Evolutionary conservation across 2,888 invertebrate species (phyloP), one percentile per base, ranked within the genome.

Genomic region (Apocheima hispidaria): DNA sequence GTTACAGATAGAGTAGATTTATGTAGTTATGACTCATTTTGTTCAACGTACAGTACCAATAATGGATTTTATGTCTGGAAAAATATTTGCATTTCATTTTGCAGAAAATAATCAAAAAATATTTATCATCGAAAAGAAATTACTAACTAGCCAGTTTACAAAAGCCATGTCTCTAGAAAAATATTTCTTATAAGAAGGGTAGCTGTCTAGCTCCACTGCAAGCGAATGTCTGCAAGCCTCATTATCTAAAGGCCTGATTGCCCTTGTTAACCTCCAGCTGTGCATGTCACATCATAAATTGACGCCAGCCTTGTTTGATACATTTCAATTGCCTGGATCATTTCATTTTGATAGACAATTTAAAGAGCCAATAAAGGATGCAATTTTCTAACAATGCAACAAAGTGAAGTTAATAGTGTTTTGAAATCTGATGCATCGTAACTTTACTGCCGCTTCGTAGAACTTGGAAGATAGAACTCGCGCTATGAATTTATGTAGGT

Each of bases 191-290:
- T 2, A 5, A 35, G 33, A 28, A 38, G 43, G 33, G 23, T 30
- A 49, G 49, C 33, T 28, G 50, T 51, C 50, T 38, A 33, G 23
- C 16, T 21, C 49, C n/a, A n/a, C n/a, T n/a, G n/a, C n/a, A 57
- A 58, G 63, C 57, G 75, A 74, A 74, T 74, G 75, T 51, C 38
- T 51, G 40, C 65, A 77, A 72, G 50, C 33, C 73, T 75, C 77
- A 82, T 82, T 80, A 83, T 80, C 78, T 81, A 76, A 85, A 86
- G 83, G 87, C 87, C 85, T 84, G 82, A 88, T 87, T 88, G 87
- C 82, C 79, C 80, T 75, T 80, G 81, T 89, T 90, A 88, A 90
- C 89, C 87, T 79, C 69, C 54, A 69, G 69, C 83, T 81, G 78
- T 84, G n/a, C n/a, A n/a, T n/a, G 86, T 84, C 87, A 83, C 83